These are phyloP conservation scores for Dichetophora obliterata DNA, from an alignment of 2,888 invertebrate species.

Conservation along the genomic window DNA sequence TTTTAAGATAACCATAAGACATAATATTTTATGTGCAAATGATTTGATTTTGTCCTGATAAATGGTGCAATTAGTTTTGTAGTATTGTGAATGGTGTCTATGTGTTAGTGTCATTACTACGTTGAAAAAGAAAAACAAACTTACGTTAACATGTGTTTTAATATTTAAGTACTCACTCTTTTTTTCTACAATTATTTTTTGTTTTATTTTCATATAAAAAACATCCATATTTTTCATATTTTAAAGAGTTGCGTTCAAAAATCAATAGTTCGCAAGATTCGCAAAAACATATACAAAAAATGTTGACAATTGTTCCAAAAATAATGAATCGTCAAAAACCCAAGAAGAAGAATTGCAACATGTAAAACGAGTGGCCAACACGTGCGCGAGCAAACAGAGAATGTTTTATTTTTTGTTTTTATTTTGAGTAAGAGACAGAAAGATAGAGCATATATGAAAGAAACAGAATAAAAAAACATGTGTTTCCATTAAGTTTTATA, in stretches of 20 bases:
- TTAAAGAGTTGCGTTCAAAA: slow-evolving; percentile 36
- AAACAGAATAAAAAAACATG: slow-evolving; percentile 18
- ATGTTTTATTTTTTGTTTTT: neutral
- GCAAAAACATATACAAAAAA: slow-evolving; percentile 29
- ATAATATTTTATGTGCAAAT: too few relatives aligned
- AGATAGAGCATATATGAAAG: slow-evolving; percentile 26
- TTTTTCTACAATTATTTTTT: slow-evolving; percentile 64
- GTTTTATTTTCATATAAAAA: slow-evolving; percentile 40
- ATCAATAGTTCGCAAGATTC: slow-evolving; percentile 30
- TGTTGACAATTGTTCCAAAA: slow-evolving; percentile 10
- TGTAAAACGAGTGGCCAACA: slow-evolving; percentile 37
- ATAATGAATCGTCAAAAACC: slow-evolving; percentile 14
- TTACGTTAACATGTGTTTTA: neutral
- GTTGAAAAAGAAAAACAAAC: slow-evolving; percentile 11
- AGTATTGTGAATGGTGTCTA: neutral
- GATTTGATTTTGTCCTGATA: too few relatives aligned
- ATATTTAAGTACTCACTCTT: slow-evolving; percentile 68
- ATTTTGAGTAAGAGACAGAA: neutral
- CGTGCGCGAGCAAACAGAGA: slow-evolving; percentile 25
- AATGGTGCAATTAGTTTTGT: too few relatives aligned
- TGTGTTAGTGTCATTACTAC: neutral
- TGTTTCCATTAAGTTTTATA: slow-evolving; percentile 21
- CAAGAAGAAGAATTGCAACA: slow-evolving; percentile 23
- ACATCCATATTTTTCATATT: slow-evolving; percentile 43
- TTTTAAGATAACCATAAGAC: too few relatives aligned